Evolutionary conservation across 2,113 vertebrate species (phyloP), one percentile per base, ranked within the genome.

Genomic region (Prunella fulvescens): DNA sequence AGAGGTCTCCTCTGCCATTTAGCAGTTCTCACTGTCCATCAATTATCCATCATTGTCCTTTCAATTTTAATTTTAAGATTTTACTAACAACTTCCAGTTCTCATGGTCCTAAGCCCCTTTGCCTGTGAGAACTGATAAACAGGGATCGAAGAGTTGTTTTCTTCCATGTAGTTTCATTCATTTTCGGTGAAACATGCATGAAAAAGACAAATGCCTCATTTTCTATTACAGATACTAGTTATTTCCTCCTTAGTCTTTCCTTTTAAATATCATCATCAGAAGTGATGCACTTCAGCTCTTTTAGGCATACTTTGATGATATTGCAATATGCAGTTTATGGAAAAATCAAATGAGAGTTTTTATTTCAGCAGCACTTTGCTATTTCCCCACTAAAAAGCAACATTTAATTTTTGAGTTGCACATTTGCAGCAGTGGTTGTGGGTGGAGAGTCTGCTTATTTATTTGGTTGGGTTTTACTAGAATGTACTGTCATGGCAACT

Each of bases 401-500:
- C 62, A 62, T 90, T 87, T 96, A 89, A 90, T 93, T 97, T 94
- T 69, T 76, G 74, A 87, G 81, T 72, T 89, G 86, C 85, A 90
- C 86, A 88, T 90, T 96, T 35, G 37, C 88, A 95, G 93, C 92
- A 93, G 90, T 95, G 91, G 82, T 80, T 96, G 92, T 93, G 86
- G 94, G 95, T 0, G 60, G 84, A 81, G 90, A 94, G 71, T 67
- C 93, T 95, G 86, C 90, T 91, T 95, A 93, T 93, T 96, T 97
- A 86, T 92, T 90, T 93, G 67, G 82, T 84, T 83, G 92, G 60
- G 11, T 90, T 96, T 92, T 84, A 96, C 86, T 91, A 94, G 86
- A 90, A 82, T 81, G 71, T 40, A 94, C 94, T 94, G 95, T 91
- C 91, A 93, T 95, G 94, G 95, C 94, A 96, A 92, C 95, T 95